A percentile compares a stretch with the other conserved stretches of the same genome.
phyloP scores from a whole-genome alignment of 2,888 invertebrate species.

The Chydorus sphaericus region DNA sequence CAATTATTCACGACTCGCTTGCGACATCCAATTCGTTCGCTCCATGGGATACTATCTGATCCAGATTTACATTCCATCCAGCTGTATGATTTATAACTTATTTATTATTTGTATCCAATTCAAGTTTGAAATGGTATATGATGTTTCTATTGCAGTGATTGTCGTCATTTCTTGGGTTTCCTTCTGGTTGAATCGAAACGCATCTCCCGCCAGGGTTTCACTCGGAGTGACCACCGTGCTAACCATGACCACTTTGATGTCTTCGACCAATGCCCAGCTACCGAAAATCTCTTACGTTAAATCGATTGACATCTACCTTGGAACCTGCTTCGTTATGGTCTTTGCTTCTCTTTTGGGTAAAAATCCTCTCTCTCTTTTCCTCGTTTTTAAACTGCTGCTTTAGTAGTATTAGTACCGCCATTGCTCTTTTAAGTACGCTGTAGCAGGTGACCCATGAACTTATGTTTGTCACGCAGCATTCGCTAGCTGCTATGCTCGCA shows the following conservation, averaged over 20 bases:
- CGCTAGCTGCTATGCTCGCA: too few species aligned
- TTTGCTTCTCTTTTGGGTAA: constrained; percentile 92
- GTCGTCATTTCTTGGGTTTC: constrained; percentile 96
- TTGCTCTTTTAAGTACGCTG: too few species aligned
- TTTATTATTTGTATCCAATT: too few species aligned
- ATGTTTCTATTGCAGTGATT: too few species aligned
- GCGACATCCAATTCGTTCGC: constrained; percentile 91
- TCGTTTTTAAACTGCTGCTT: too few species aligned
- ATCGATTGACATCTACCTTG: constrained; percentile 92
- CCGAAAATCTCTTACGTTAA: constrained; percentile 97
- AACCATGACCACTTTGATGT: constrained; percentile 96
- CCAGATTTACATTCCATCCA: constrained; percentile 95
- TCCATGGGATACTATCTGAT: constrained; percentile 98
- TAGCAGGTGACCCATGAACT: too few species aligned
- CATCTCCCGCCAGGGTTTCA: constrained; percentile 83
- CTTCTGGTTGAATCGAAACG: constrained; percentile 90
- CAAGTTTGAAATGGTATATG: too few species aligned
- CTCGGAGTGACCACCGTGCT: constrained; percentile 89
- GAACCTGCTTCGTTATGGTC: constrained; percentile 98
- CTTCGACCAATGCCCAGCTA: constrained; percentile 86
- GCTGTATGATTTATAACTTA: too few species aligned
- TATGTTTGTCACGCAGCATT: too few species aligned
- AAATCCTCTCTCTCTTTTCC: too few species aligned
- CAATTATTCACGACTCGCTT: constrained; percentile 89
- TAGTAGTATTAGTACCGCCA: too few species aligned